Evolutionary conservation across 92 coral and sea anemone genomes (phyloP).

Genomic region (Palythoa heliodiscus): DNA sequence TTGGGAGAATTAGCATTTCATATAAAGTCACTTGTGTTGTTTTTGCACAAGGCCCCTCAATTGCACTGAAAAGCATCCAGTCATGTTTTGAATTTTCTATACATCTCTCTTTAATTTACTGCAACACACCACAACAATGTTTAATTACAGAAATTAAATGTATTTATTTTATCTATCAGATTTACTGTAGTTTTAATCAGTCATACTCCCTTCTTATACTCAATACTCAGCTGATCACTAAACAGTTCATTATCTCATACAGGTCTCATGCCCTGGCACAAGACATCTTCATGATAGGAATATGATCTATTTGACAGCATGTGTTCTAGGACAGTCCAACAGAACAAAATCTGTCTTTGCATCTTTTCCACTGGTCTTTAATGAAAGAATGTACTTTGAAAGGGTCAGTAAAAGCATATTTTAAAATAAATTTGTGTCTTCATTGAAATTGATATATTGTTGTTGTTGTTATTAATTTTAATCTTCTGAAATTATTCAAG

Average conservation of each 20-base stretch:
- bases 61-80: too few relatives aligned
- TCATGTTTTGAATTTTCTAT: too few relatives aligned
- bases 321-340: conserved; percentile 77
- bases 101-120: too few relatives aligned
- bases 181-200: too few relatives aligned
- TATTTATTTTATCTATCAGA: not conserved
- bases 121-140: too few relatives aligned
- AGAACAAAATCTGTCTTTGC: conserved; percentile 97
- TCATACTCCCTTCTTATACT: not conserved
- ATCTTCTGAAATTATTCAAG: too few relatives aligned
- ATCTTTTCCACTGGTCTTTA: conserved; percentile 87
- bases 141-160: too few relatives aligned
- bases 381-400: conserved; percentile 86
- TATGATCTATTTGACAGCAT: conserved; percentile 82
- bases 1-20: too few relatives aligned
- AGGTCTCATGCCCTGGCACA: conserved; percentile 98
- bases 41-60: too few relatives aligned
- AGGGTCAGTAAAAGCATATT: conserved; percentile 56
- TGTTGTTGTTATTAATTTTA: not conserved
- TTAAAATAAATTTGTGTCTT: not conserved
- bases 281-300: conserved; percentile 92
- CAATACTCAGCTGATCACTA: not conserved
- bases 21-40: too few relatives aligned
- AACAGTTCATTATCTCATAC: not conserved
- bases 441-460: not conserved